A percentile compares a stretch with the other conserved stretches of the same genome.
Conservation (phyloP, 2,888 invertebrate genomes). For the Antheraea assamensis region DNA sequence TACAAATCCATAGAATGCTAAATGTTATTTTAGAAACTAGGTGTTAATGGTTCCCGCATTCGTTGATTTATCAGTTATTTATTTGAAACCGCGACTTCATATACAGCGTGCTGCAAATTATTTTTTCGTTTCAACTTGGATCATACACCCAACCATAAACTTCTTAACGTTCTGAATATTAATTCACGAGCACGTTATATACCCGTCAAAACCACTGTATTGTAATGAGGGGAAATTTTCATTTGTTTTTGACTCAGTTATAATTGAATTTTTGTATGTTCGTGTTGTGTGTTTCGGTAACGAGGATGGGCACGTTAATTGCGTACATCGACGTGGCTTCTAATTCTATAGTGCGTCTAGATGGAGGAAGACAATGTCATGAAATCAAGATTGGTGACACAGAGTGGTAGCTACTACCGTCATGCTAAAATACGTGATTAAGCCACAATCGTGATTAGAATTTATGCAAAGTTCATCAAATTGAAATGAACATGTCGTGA, state of each 20-base stretch:
- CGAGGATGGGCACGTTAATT: background rate
- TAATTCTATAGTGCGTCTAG: background rate
- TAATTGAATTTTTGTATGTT: conserved; percentile 1
- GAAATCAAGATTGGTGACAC: too few species aligned
- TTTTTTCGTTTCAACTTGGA: conserved; percentile 27
- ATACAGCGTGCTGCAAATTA: background rate
- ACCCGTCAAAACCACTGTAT: conserved; percentile 24
- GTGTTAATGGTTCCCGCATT: too few species aligned
- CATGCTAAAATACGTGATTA: too few species aligned
- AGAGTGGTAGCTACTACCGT: too few species aligned
- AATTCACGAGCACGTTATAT: conserved; percentile 40
- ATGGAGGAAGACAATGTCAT: too few species aligned
- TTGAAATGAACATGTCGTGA: too few species aligned
- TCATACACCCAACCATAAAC: conserved; percentile 33
- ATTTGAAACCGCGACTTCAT: background rate
- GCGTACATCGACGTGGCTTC: background rate
- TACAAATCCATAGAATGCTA: too few species aligned
- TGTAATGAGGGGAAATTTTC: conserved; percentile 24
- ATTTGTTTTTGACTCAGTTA: conserved; percentile 10
- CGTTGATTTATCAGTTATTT: too few species aligned
- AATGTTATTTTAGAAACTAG: too few species aligned
- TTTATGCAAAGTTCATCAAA: too few species aligned
- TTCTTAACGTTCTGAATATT: conserved; percentile 54
- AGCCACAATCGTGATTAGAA: too few species aligned
- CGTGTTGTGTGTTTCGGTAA: background rate